A percentile compares a stretch with the other conserved stretches of the same genome.
Evolutionary conservation across 2,888 invertebrate species (phyloP).

Genomic region (Phorcus lineatus): DNA sequence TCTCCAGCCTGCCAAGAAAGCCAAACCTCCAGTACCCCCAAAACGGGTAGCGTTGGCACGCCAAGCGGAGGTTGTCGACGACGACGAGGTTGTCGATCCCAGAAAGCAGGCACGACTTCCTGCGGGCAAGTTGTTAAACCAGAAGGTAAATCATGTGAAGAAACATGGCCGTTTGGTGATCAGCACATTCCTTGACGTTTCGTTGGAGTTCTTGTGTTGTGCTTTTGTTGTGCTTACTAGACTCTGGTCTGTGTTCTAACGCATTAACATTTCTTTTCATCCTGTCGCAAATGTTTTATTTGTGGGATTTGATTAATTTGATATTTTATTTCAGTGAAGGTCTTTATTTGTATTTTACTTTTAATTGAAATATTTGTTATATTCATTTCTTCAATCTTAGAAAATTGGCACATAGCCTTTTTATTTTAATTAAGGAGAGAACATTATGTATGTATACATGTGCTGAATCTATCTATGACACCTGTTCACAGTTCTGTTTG

Average conservation of each 20-base stretch:
- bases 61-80: constrained; percentile 36
- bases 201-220: background rate
- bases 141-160: constrained; percentile 19
- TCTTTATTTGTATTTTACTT: too few relatives aligned
- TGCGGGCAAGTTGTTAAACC: constrained; percentile 11
- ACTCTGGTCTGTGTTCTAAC: background rate
- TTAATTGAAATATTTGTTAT: too few relatives aligned
- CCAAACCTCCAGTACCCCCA: constrained; percentile 56
- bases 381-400: too few relatives aligned
- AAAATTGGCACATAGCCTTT: too few relatives aligned
- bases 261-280: background rate
- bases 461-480: too few relatives aligned
- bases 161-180: background rate
- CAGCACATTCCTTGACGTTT: background rate
- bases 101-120: constrained; percentile 27
- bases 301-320: too few relatives aligned
- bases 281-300: too few relatives aligned
- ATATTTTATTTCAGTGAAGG: too few relatives aligned
- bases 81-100: constrained; percentile 31
- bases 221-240: background rate
- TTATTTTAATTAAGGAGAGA: too few relatives aligned
- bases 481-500: too few relatives aligned
- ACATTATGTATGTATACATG: too few relatives aligned
- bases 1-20: constrained; percentile 50
- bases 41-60: constrained; percentile 49